Conservation (phyloP, 2,113 vertebrate genomes). For the Dasyurus viverrinus region DNA sequence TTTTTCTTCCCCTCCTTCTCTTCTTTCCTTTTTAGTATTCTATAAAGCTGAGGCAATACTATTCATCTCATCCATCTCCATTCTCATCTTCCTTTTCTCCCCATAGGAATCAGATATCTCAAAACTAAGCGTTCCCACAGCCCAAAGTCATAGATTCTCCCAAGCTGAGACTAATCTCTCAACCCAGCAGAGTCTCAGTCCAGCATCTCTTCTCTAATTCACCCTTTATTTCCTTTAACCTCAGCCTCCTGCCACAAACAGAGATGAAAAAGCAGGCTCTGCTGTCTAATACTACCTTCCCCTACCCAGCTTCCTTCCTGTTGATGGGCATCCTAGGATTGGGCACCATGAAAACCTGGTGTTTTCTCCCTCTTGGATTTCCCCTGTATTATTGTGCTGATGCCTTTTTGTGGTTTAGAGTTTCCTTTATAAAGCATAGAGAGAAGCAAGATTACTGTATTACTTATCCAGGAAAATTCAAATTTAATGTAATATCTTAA, state of each 20-base stretch:
- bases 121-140: background rate
- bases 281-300: constrained; percentile 53
- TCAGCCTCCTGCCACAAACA: background rate
- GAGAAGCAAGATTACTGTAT: background rate
- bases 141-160: background rate
- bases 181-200: background rate
- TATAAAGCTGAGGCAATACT: background rate
- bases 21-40: background rate
- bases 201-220: background rate
- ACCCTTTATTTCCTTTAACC: background rate
- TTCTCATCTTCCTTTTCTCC: background rate
- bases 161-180: background rate
- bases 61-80: background rate
- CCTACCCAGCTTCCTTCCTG: constrained; percentile 58
- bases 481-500: background rate
- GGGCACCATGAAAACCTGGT: constrained; percentile 38
- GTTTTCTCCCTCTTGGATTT: constrained; percentile 64
- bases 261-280: constrained; percentile 42
- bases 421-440: background rate
- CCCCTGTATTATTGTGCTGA: background rate
- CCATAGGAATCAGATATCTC: background rate
- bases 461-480: background rate
- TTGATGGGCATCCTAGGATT: constrained; percentile 64
- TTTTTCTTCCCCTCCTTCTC: background rate
- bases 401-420: background rate